Evolutionary conservation across 2,888 invertebrate genomes (phyloP), one percentile per base, ranked within the genome.

Genomic region (Notodonta dromedarius): DNA sequence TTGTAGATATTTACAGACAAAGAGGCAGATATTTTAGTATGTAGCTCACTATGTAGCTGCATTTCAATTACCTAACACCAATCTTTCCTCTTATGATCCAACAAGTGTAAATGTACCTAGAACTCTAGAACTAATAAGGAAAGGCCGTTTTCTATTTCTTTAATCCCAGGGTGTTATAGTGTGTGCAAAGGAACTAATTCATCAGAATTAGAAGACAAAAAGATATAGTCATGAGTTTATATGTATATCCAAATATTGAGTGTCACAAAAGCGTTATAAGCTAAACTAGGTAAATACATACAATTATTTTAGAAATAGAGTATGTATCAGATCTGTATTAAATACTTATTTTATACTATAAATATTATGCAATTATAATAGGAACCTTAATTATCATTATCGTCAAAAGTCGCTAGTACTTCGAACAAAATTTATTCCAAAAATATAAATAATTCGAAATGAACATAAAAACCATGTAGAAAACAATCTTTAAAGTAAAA

Each of bases 361-460:
- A 62, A 67, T 68, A 72, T 69, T 69, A 74, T 67, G 69, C 73
- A 68, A 71, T 67, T 70, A 52, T 83, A 92, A 52, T 83, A 92
- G 93, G 93, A 93, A 93, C 91, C 92, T 91, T 91, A 91, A 92
- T 90, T 87, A 89, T 85, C 88, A 86, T 87, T 85, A 86, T 85
- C 81, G 84, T 87, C 83, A 90, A 91, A 90, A 89, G 82, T 85
- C 87, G 82, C 79, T 81, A 85, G 77, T 87, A 82, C 83, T 88
- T 88, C 76, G 82, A 91, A 91, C 87, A 89, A 90, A 92, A 87
- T 93, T 93, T 93, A 93, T 93, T 93, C 89, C 87, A 93, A 93
- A 92, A 93, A 90, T 92, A 91, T 89, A 91, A 89, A 89, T 88
- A 88, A 92, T 83, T 88, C 87, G 88, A 89, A 90, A 89, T 89